Percentiles rank a stretch among this genome's conserved stretches.
Conservation (phyloP, 2,888 invertebrate genomes). For the Sclerodermus sp. region DNA sequence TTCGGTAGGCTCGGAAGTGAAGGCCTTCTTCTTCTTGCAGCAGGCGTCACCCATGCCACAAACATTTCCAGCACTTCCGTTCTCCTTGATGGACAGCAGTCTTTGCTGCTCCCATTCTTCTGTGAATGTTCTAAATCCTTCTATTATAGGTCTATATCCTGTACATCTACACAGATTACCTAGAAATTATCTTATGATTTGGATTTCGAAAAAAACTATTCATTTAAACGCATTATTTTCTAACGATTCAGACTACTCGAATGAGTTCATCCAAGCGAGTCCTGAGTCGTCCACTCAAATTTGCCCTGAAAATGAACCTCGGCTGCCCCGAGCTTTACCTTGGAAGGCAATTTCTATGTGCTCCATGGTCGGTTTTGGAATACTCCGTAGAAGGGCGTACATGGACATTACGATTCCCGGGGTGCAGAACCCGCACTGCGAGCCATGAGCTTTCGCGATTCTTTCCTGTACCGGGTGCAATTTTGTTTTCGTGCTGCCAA, state of each 20-base stretch:
- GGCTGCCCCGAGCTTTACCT: constrained; percentile 69
- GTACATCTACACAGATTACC: constrained; percentile 89
- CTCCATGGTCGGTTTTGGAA: constrained; percentile 70
- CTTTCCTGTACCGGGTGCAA: constrained; percentile 87
- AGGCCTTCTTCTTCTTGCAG: constrained; percentile 57
- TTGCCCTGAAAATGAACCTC: too few species aligned
- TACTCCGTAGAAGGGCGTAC: constrained; percentile 82
- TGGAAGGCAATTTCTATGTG: constrained; percentile 82
- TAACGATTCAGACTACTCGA: too few species aligned
- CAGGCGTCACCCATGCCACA: constrained; percentile 71
- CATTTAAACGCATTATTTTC: too few species aligned
- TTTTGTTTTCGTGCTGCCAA: constrained; percentile 77
- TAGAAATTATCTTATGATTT: constrained; percentile 27
- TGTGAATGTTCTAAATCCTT: constrained; percentile 84
- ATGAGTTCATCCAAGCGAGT: too few species aligned
- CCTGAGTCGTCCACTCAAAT: too few species aligned
- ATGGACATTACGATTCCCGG: constrained; percentile 98
- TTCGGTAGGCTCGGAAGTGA: constrained; percentile 50
- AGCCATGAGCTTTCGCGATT: constrained; percentile 87
- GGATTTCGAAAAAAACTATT: too few species aligned
- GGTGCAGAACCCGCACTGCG: constrained; percentile 94
- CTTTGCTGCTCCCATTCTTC: constrained; percentile 70
- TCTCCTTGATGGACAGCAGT: constrained; percentile 38
- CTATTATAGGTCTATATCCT: constrained; percentile 90
- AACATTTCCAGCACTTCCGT: constrained; percentile 30